Evolutionary conservation across 2,888 invertebrate species (phyloP), one percentile per base, ranked within the genome.

Genomic region (Dynastes maya): DNA sequence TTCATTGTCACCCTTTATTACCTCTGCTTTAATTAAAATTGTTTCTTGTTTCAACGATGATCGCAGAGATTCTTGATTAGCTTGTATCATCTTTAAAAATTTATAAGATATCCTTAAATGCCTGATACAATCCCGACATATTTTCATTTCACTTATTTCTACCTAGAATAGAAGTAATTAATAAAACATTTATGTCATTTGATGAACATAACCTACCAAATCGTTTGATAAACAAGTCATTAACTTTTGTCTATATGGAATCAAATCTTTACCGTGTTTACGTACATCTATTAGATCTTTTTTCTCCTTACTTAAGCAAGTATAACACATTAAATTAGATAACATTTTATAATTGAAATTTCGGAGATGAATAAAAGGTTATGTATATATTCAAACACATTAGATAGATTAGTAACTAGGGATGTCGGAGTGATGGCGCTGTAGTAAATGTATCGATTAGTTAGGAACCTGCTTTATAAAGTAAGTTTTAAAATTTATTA

Each of bases 81-180:
- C 74, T 11, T 84, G 77, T 1, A 86, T 83, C 79, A 83, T 85
- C 78, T 83, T 80, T 61, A 81, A 82, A 74, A 86, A 86, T 49
- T 83, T 80, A 76, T 84, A 85, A 1, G 84, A 77, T 29, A 81
- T 79, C 40, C 81, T 80, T 37, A 85, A 71, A 63, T 83, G 80
- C 65, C 80, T 80, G 40, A 84, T 49, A 70, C 85, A 85, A 22
- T 79, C 13, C 13, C 63, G 67, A 68, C 85, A 85, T 65, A 85
- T 82, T 76, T 82, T 78, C 80, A 82, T 83, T 5, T 72, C 63
- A 6, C 80, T 81, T 29, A 68, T 65, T 79, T 82, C 79, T 53
- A 83, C 80, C 85, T 85, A 74, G 37, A 83, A 84, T 16, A 32
- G 45, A 29, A 77, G 51, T 49, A 51, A 29, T 61, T 49, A 27